A percentile compares a stretch with the other conserved stretches of the same genome.
phyloP scores from a whole-genome alignment of 2,113 vertebrate genomes.

The Ursus arctos region DNA sequence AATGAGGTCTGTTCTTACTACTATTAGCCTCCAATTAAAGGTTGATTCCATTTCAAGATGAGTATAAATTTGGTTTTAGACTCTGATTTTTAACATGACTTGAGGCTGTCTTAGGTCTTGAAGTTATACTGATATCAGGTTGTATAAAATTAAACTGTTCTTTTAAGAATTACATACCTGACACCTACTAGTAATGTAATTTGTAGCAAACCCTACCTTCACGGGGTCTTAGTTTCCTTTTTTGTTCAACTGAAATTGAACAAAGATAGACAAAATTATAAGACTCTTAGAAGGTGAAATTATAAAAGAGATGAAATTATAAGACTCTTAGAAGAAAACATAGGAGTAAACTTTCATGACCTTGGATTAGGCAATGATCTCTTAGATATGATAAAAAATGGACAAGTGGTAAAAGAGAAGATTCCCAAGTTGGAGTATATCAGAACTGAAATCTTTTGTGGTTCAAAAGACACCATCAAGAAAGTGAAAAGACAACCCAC shows the following conservation, averaged over 20 bases:
- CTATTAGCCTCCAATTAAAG: constrained; percentile 17
- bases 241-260: constrained; percentile 3
- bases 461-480: not conserved
- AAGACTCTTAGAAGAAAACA: constrained; percentile 26
- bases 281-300: not conserved
- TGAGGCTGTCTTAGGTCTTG: not conserved
- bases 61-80: constrained; percentile 18
- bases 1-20: not conserved
- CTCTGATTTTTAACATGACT: not conserved
- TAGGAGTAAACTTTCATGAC: not conserved
- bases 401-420: not conserved
- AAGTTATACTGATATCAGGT: constrained; percentile 34
- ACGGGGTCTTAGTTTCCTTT: not conserved
- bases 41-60: not conserved
- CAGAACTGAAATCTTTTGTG: constrained; percentile 9
- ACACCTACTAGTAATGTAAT: not conserved
- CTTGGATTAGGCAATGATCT: not conserved
- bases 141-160: not conserved
- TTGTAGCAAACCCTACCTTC: not conserved
- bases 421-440: not conserved
- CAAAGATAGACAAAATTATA: not conserved
- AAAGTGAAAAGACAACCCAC: not conserved
- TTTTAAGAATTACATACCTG: not conserved
- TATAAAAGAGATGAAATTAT: not conserved
- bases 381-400: not conserved